These are phyloP conservation scores for Spodoptera frugiperda DNA, from an alignment of 1,140 invertebrate genomes.

Conservation along the genomic window DNA sequence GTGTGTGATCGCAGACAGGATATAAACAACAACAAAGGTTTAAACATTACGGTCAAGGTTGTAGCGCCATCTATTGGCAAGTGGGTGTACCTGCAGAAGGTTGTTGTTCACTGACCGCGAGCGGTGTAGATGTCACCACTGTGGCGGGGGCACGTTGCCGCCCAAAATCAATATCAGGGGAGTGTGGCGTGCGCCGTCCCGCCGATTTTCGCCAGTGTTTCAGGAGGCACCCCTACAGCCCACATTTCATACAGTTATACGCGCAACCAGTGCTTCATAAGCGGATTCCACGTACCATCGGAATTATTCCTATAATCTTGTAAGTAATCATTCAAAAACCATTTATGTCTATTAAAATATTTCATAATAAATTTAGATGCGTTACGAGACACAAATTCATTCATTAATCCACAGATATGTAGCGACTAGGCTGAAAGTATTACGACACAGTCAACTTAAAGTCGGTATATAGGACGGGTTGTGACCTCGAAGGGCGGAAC, in stretches of 20 bases:
- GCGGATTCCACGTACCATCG: constrained; percentile 61
- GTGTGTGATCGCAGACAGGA: neutral
- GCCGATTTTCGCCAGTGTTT: constrained; percentile 74
- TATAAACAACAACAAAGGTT: constrained; percentile 10
- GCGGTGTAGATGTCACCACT: constrained; percentile 59
- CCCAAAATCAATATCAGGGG: constrained; percentile 79
- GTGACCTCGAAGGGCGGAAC: constrained; percentile 47
- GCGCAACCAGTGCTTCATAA: constrained; percentile 72
- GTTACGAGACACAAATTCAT: constrained; percentile 48
- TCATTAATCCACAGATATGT: constrained; percentile 49
- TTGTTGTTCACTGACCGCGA: neutral
- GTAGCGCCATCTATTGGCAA: constrained; percentile 53
- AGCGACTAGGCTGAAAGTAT: constrained; percentile 48
- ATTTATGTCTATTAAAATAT: constrained; percentile 32
- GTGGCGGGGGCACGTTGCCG: constrained; percentile 64
- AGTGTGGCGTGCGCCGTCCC: constrained; percentile 71
- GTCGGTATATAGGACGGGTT: constrained; percentile 54
- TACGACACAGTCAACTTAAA: constrained; percentile 50
- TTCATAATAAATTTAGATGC: neutral
- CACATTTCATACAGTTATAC: constrained; percentile 68
- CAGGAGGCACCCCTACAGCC: constrained; percentile 69
- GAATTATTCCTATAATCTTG: constrained; percentile 63
- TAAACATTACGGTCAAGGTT: constrained; percentile 3
- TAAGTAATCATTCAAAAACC: constrained; percentile 56
- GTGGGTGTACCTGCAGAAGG: neutral